These are phyloP conservation scores for Campoplex nolae DNA, from an alignment of 2,888 invertebrate species.

Conservation along the genomic window DNA sequence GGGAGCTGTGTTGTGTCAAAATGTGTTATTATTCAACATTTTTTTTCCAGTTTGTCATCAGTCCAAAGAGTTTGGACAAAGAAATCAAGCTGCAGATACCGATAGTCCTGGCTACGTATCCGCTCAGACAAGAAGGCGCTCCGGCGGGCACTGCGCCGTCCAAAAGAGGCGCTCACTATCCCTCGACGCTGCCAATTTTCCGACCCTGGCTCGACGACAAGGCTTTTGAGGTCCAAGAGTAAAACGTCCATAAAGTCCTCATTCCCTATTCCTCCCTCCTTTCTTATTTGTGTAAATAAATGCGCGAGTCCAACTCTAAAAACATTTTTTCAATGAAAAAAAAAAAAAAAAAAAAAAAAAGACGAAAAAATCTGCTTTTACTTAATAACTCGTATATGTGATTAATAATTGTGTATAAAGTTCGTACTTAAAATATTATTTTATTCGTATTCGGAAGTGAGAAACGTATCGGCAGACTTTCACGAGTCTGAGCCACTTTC, in stretches of 20 bases:
- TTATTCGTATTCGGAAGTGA: neutral
- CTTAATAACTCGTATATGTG: constrained; percentile 8
- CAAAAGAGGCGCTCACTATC: constrained; percentile 95
- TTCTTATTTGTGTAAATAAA: constrained; percentile 15
- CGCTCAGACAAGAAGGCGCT: constrained; percentile 89
- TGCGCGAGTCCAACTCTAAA: neutral
- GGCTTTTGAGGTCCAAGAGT: constrained; percentile 85
- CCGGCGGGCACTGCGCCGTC: constrained; percentile 88
- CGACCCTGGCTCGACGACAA: constrained; percentile 95
- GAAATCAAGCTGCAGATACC: constrained; percentile 96
- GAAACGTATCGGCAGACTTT: neutral
- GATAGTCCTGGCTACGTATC: constrained; percentile 96
- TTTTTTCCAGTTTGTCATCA: constrained; percentile 91
- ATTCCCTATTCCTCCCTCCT: neutral
- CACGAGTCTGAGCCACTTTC: constrained; percentile 76
- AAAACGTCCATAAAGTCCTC: constrained; percentile 47
- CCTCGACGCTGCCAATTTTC: constrained; percentile 95
- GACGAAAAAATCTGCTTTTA: neutral
- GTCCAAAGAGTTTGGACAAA: constrained; percentile 96
- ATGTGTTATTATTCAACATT: neutral
- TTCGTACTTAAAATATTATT: constrained; percentile 21
- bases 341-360: constrained; percentile 8
- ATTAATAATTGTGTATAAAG: constrained; percentile 56
- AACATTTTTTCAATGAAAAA: neutral
- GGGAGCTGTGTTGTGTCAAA: neutral